Evolutionary conservation across 2,888 invertebrate genomes (phyloP).

Genomic region (Zeuzera pyrina): DNA sequence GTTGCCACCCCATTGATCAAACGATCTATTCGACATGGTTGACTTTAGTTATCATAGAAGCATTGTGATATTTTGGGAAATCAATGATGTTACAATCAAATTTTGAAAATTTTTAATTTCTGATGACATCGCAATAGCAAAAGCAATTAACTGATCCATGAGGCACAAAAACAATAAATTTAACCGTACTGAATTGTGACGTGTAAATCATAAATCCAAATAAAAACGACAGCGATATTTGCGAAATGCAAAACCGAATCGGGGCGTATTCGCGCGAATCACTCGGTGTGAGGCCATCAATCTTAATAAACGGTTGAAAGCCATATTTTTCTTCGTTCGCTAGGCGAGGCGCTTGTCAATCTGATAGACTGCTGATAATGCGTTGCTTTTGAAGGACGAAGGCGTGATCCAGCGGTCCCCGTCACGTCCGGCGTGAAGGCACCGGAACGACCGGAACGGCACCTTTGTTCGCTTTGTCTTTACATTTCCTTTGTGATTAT

Average conservation of each 20-base stretch:
- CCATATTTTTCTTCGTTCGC: conserved; percentile 55
- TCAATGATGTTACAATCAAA: too few relatives aligned
- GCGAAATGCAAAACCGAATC: conserved; percentile 23
- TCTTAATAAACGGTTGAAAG: conserved; percentile 58
- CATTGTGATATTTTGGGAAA: too few relatives aligned
- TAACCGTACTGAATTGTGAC: too few relatives aligned
- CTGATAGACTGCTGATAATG: conserved; percentile 42
- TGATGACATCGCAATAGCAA: too few relatives aligned
- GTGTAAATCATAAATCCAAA: conserved; percentile 15
- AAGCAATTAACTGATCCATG: too few relatives aligned
- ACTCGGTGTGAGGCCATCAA: conserved; percentile 37
- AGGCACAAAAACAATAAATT: too few relatives aligned
- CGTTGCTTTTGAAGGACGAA: conserved; percentile 18
- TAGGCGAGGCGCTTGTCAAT: conserved; percentile 45
- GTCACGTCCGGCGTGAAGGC: conserved; percentile 6
- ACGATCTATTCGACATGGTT: too few relatives aligned
- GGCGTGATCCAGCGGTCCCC: conserved; percentile 15
- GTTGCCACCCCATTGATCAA: too few relatives aligned
- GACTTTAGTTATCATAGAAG: too few relatives aligned
- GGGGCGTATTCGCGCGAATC: conserved; percentile 21
- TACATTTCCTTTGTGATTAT: conserved; percentile 40
- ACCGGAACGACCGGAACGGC: conserved; percentile 24
- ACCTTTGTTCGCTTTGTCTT: conserved; percentile 39
- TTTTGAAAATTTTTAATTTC: too few relatives aligned
- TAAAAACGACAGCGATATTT: conserved; percentile 25